Conservation (phyloP, 2,113 vertebrate genomes). For the Amblyornis subalaris region DNA sequence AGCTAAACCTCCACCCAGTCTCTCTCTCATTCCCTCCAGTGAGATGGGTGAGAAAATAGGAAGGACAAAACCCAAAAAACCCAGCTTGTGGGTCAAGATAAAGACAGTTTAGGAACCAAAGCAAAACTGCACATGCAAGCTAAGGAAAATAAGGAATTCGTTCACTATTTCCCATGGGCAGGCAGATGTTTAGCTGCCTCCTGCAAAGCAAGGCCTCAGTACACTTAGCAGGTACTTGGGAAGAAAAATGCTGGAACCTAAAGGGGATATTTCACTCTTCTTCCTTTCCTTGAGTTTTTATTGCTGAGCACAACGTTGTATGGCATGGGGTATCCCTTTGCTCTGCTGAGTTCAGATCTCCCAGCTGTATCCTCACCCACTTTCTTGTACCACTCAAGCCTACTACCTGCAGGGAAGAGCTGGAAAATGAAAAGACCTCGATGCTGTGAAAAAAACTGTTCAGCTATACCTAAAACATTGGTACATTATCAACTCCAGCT, state of each 20-base stretch:
- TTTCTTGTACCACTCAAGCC: background rate
- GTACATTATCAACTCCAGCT: background rate
- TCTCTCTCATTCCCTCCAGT: fast-evolving
- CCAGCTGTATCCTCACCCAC: background rate
- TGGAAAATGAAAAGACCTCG: background rate
- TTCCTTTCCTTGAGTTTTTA: background rate
- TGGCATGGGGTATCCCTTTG: background rate
- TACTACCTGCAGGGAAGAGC: background rate
- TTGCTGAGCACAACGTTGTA: fast-evolving
- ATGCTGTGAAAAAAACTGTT: background rate
- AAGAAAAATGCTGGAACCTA: background rate
- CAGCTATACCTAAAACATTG: background rate
- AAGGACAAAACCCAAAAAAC: background rate
- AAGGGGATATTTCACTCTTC: background rate
- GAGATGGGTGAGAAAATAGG: fast-evolving
- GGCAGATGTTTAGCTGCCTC: background rate
- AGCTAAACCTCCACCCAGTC: background rate
- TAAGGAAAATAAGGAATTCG: background rate
- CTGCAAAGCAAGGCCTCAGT: background rate
- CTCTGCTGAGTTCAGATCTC: background rate
- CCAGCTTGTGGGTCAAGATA: background rate
- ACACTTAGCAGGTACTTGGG: fast-evolving
- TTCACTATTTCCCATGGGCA: background rate
- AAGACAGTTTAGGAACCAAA: background rate
- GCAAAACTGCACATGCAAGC: background rate